phyloP scores from a whole-genome alignment of 2,113 vertebrate genomes.

The Carlito syrichta region DNA sequence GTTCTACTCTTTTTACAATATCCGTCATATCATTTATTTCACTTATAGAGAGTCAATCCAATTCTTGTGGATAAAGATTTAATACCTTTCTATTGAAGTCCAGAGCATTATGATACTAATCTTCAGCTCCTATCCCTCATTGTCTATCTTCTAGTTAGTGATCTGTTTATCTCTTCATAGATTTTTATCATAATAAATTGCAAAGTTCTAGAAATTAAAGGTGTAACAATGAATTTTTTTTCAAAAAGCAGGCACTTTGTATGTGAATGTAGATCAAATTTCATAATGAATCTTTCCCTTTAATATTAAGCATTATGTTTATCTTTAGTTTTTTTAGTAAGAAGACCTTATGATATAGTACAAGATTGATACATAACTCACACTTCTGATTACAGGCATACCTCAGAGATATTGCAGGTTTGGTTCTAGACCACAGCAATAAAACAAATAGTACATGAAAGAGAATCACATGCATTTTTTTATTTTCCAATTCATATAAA shows the following conservation, averaged over 20 bases:
- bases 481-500: not conserved
- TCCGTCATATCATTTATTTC: not conserved
- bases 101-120: not conserved
- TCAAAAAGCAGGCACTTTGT: not conserved
- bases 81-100: not conserved
- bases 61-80: not conserved
- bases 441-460: not conserved
- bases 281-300: not conserved
- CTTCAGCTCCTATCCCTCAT: fast-evolving
- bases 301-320: not conserved
- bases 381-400: not conserved
- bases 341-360: not conserved
- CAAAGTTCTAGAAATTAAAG: not conserved
- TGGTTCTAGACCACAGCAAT: not conserved
- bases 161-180: not conserved
- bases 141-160: not conserved
- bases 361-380: not conserved
- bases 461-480: not conserved
- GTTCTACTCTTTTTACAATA: not conserved
- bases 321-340: not conserved
- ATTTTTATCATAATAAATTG: not conserved
- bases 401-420: not conserved
- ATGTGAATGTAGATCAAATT: not conserved
- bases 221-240: not conserved
- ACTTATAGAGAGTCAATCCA: not conserved